Evolutionary conservation across 2,797 vertebrate species (phyloP), one percentile per base, ranked within the genome.

Genomic region (Hozukius guyotensis): DNA sequence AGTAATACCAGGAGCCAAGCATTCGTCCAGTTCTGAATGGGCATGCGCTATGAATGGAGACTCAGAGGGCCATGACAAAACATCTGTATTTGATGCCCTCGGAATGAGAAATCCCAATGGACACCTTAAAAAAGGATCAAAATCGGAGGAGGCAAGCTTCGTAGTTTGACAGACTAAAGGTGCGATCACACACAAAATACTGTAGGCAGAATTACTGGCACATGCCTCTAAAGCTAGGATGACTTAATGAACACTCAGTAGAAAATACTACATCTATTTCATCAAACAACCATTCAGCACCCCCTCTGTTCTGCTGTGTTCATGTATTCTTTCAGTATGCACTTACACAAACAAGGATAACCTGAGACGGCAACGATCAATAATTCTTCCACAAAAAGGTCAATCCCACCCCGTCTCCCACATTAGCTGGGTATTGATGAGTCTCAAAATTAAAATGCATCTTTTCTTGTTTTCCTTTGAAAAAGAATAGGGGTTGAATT

Each of bases 361-460:
- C 36, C 57, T 31, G 75, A 70, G 59, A 66, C 0, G 2, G 61
- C 61, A 55, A 20, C 32, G n/a, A 82, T 80, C 70, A 38, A 72
- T 80, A 59, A 29, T 25, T 42, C 24, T 22, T 36, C n/a, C 16
- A 59, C 69, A 8, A 71, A 49, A 79, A 77, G 76, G 76, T 84
- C 85, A 70, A 14, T 20, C 53, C 20, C 25, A 2, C 27, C 16
- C 16, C 0, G 2, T 61, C 77, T 29, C 57, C 12, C 20, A n/a
- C 74, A 56, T 75, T 20, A 76, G 27, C 53, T 9, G 14, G 14
- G 2, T 79, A 75, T 80, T 42, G 34, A 82, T 63, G 24, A 60
- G 27, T 22, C n/a, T 6, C 16, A 32, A 64, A 49, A 65, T 29
- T 22, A 34, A 56, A 55, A 63, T 63, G 32, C 16, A 68, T 52